Percentiles rank a stretch among this genome's conserved stretches.
Evolutionary conservation across 1,140 invertebrate genomes (phyloP).

Genomic region (Procambarus clarkii): DNA sequence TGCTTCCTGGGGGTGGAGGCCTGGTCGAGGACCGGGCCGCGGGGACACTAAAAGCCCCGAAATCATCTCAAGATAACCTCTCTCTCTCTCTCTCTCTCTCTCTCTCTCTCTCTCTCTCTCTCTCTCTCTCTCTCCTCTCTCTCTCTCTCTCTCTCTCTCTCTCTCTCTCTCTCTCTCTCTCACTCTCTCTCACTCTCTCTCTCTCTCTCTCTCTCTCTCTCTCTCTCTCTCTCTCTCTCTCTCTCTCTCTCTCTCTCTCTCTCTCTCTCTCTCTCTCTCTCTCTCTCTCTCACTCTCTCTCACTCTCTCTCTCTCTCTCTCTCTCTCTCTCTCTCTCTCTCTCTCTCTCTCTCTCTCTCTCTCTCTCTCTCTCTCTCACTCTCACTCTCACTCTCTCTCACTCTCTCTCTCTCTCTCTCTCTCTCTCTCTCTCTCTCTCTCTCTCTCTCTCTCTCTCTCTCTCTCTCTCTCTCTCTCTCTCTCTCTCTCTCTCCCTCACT

Average conservation of each 20-base stretch:
- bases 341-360: constrained; percentile 2
- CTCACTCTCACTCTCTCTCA: not conserved
- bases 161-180: constrained; percentile 15
- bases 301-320: not conserved
- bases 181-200: not conserved
- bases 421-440: not conserved
- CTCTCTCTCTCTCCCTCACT: not conserved
- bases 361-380: not conserved
- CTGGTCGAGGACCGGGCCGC: no score
- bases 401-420: not conserved
- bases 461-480: not conserved
- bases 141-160: constrained; percentile 24
- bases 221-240: constrained; percentile 6
- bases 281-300: constrained; percentile 8
- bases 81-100: no score
- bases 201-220: not conserved
- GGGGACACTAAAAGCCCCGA: no score
- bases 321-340: not conserved
- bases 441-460: not conserved
- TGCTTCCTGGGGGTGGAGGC: no score
- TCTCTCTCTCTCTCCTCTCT: not conserved
- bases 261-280: constrained; percentile 31
- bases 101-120: not conserved
- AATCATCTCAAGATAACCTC: no score
- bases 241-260: not conserved